Conservation (phyloP, 2,113 vertebrate species). For the Aptenodytes patagonicus region DNA sequence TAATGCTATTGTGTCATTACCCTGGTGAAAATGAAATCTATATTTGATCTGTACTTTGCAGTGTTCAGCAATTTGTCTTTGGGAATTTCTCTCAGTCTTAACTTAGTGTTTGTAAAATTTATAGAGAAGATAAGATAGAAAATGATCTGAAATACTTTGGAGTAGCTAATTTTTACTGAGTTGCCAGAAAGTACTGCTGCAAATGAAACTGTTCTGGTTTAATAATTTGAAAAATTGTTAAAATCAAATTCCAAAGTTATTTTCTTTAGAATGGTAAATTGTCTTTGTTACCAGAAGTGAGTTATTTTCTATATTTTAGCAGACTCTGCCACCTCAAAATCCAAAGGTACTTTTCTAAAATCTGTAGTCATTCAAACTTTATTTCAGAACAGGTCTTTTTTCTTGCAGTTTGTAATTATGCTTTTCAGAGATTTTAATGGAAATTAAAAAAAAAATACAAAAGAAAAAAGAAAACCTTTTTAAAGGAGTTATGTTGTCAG, state of each 20-base stretch:
- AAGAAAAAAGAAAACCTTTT: not conserved
- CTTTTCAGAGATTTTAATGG: not conserved
- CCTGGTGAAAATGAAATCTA: not conserved
- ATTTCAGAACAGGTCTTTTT: not conserved
- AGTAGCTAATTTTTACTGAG: not conserved
- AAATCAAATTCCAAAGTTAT: not conserved
- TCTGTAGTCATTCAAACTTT: not conserved
- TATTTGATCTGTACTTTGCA: not conserved
- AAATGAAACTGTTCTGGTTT: not conserved
- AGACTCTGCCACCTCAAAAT: not conserved
- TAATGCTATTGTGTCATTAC: not conserved
- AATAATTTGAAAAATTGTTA: not conserved
- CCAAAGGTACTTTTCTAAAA: not conserved
- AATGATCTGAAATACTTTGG: not conserved
- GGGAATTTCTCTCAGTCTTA: not conserved
- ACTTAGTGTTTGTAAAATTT: not conserved
- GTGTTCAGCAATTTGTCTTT: not conserved
- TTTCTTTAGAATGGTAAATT: not conserved
- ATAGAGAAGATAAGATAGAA: not conserved
- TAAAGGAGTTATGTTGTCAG: not conserved
- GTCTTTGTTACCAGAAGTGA: not conserved
- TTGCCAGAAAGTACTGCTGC: not conserved
- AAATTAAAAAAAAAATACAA: not conserved
- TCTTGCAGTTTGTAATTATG: not conserved
- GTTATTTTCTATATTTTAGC: not conserved